Base-by-base conservation (phyloP, 2,888 invertebrate species). In the Trissoscelio sp. region DNA sequence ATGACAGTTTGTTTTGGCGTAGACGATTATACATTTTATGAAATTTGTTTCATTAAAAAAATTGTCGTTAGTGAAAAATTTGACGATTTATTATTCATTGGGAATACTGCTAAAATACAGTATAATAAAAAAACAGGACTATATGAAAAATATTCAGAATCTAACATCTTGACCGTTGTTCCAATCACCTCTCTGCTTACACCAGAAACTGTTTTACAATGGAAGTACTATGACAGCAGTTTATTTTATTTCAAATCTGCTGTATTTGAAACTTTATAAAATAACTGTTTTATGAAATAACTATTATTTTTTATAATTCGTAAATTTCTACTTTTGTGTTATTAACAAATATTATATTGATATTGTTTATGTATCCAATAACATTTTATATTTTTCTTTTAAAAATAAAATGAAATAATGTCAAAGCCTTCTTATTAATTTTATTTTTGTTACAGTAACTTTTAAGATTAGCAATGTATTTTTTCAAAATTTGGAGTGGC, bases 1-100 rank as follows among this genome's bases (percentile, higher is more conserved):
- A 75, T 67, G 55, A 9, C 11, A 12, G 20, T 82, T 20, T 72
- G 67, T 39, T 74, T 51, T 24, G 34, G 16, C 20, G 39, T 66
- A 2, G 66, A 66, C 39, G 11, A 48, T 46, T 62, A 31, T 62
- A 46, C n/a, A 57, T 20, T 37, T 18, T 57, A 57, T 37, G 37
- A 57, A 5, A 57, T 73, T 60, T 24, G 42, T 60, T 60, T 60
- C 14, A 60, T 60, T 24, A 9, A 42, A 11, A 31, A 42, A 42
- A 39, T 58, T 12, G 7, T 58, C 12, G 22, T 58, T 39, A 58
- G 14, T 58, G 22, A 11, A 18, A 39, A 37, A 22, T 58, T 58
- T 39, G 20, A 58, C 12, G 39, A 58, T 14, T 58, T 58, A 39
- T 22, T 58, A 39, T 58, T 58, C 22, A 39, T 58, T 39, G 57